A percentile compares a stretch with the other conserved stretches of the same genome.
Evolutionary conservation across 23 tunicate genomes (phyloP).

Genomic region (Aplidium turbinatum): DNA sequence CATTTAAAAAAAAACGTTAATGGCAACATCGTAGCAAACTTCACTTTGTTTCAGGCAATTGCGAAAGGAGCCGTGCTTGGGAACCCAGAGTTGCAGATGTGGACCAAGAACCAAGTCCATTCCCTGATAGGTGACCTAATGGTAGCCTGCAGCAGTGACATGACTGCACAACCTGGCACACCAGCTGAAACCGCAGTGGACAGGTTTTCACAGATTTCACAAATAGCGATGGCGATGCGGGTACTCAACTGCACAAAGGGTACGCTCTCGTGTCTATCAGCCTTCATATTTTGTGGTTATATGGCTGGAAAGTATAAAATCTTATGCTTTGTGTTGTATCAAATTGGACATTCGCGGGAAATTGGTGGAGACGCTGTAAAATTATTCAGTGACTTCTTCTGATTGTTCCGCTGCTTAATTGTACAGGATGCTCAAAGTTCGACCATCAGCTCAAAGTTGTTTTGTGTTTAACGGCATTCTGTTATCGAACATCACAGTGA

Average conservation of each 20-base stretch:
- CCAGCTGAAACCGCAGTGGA: conserved; percentile 53
- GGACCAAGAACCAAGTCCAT: conserved; percentile 76
- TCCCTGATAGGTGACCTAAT: conserved; percentile 68
- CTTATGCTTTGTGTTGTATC: too few relatives aligned
- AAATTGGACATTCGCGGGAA: too few relatives aligned
- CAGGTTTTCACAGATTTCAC: conserved; percentile 75
- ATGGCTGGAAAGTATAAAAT: too few relatives aligned
- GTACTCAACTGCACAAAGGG: conserved; percentile 67
- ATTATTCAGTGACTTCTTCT: too few relatives aligned
- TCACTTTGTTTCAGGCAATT: conserved; percentile 27
- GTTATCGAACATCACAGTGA: too few relatives aligned
- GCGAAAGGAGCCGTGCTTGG: conserved; percentile 70
- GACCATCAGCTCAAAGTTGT: too few relatives aligned
- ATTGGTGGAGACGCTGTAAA: not conserved
- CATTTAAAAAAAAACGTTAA: not conserved
- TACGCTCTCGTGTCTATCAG: too few relatives aligned
- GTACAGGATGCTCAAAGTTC: too few relatives aligned
- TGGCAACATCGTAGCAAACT: not conserved
- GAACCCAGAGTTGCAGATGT: conserved; percentile 69
- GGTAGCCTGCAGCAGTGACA: conserved; percentile 39
- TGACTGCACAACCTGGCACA: conserved; percentile 15
- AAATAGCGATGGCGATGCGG: conserved; percentile 61
- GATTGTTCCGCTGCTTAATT: too few relatives aligned
- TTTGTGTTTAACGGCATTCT: too few relatives aligned
- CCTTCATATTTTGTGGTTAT: too few relatives aligned